phyloP scores from a whole-genome alignment of 2,888 invertebrate genomes.

The Leucozona laternaria region DNA sequence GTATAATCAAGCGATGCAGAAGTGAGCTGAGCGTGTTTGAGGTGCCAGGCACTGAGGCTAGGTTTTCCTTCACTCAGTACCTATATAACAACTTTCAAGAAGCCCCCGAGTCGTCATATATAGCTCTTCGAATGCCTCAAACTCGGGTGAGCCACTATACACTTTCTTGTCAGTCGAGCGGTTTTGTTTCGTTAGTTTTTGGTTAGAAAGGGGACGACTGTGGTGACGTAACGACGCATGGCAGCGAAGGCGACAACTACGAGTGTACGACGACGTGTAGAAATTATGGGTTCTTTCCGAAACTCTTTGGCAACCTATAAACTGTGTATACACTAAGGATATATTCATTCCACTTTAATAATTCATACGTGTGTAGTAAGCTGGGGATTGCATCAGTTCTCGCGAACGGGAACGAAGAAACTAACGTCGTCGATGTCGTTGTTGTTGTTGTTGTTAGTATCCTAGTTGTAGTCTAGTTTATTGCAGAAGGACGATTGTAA shows the following conservation, averaged over 20 bases:
- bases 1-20: background rate
- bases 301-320: constrained; percentile 52
- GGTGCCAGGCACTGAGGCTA: constrained; percentile 55
- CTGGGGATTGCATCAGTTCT: constrained; percentile 14
- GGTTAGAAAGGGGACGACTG: constrained; percentile 2
- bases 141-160: constrained; percentile 54
- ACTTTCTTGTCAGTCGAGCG: constrained; percentile 29
- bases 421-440: background rate
- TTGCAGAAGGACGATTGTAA: constrained; percentile 69
- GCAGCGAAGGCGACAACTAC: constrained; percentile 6
- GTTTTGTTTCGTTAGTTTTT: constrained; percentile 43
- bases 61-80: constrained; percentile 45
- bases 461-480: constrained; percentile 12
- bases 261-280: constrained; percentile 13
- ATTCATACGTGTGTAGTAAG: constrained; percentile 71
- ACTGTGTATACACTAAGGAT: constrained; percentile 49
- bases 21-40: constrained; percentile 18
- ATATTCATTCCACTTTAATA: constrained; percentile 65
- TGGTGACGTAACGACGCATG: constrained; percentile 29
- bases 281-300: constrained; percentile 38
- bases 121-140: constrained; percentile 32
- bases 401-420: background rate
- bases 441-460: background rate
- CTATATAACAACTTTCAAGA: constrained; percentile 22
- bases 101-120: constrained; percentile 27